Evolutionary conservation across 2,797 vertebrate genomes (phyloP).

Genomic region (Halcyon smyrnensis): DNA sequence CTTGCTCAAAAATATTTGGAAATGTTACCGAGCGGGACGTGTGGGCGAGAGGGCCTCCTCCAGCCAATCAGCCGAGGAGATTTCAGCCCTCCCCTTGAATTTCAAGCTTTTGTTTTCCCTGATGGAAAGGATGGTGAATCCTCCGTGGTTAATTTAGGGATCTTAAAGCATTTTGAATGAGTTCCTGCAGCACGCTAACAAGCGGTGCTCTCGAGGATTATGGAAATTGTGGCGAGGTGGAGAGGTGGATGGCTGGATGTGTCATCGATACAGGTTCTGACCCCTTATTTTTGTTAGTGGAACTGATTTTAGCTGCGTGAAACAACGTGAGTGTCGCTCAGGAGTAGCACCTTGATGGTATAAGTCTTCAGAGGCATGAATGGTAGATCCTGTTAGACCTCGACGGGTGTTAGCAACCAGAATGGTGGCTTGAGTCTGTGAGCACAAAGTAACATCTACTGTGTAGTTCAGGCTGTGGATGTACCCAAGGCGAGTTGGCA

Average conservation of each 20-base stretch:
- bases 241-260: background rate
- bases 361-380: background rate
- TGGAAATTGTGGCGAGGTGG: background rate
- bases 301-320: conserved; percentile 12
- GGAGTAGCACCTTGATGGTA: background rate
- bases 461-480: background rate
- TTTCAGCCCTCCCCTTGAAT: conserved; percentile 62
- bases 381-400: conserved; percentile 3
- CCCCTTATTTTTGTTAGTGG: background rate
- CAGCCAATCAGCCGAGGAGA: conserved; percentile 55
- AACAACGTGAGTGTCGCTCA: background rate
- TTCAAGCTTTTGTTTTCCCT: conserved; percentile 57
- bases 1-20: conserved; percentile 69
- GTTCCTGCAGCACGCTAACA: background rate
- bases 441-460: background rate
- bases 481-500: background rate
- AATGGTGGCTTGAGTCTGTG: background rate
- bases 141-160: conserved; percentile 15
- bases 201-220: conserved; percentile 19
- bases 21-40: conserved; percentile 17
- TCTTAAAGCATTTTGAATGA: conserved; percentile 56
- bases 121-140: conserved; percentile 45
- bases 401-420: background rate
- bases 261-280: background rate
- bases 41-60: conserved; percentile 41